Evolutionary conservation across 1,140 invertebrate genomes (phyloP).

Genomic region (Drosophila busckii): DNA sequence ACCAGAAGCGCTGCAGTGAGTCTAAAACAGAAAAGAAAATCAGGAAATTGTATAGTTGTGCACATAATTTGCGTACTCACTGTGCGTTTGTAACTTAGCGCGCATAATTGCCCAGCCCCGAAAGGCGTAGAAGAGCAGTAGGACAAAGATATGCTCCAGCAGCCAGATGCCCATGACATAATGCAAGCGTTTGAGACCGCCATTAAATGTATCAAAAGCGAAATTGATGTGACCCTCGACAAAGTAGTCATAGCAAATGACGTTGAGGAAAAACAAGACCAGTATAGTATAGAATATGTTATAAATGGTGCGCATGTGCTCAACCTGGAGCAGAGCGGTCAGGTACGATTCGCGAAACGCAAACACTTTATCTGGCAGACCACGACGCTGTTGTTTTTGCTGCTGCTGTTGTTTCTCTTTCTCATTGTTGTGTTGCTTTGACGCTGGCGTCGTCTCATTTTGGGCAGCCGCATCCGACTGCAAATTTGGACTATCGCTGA

Average conservation of each 20-base stretch:
- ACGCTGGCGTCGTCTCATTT: constrained; percentile 27
- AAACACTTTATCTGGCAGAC: constrained; percentile 84
- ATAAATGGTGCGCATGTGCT: constrained; percentile 90
- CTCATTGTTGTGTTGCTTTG: constrained; percentile 6
- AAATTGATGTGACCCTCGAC: constrained; percentile 83
- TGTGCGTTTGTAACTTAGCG: constrained; percentile 43
- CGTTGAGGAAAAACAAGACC: constrained; percentile 87
- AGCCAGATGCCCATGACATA: constrained; percentile 79
- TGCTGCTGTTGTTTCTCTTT: constrained; percentile 11
- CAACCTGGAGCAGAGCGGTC: constrained; percentile 88
- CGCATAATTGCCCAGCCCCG: constrained; percentile 76
- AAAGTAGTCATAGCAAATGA: constrained; percentile 85
- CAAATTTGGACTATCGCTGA: constrained; percentile 33
- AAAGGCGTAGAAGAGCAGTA: constrained; percentile 79
- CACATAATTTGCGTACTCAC: constrained; percentile 34
- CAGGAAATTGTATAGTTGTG: not conserved
- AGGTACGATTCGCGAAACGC: constrained; percentile 85
- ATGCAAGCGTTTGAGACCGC: constrained; percentile 79
- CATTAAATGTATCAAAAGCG: constrained; percentile 79
- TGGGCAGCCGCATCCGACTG: constrained; percentile 21
- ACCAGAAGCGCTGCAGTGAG: constrained; percentile 76
- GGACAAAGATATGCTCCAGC: constrained; percentile 79
- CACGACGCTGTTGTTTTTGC: constrained; percentile 26
- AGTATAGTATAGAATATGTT: constrained; percentile 91
- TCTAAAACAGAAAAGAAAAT: constrained; percentile 20